A percentile compares a stretch with the other conserved stretches of the same genome.
phyloP scores from a whole-genome alignment of 2,113 vertebrate genomes.

The Asarcornis scutulata region DNA sequence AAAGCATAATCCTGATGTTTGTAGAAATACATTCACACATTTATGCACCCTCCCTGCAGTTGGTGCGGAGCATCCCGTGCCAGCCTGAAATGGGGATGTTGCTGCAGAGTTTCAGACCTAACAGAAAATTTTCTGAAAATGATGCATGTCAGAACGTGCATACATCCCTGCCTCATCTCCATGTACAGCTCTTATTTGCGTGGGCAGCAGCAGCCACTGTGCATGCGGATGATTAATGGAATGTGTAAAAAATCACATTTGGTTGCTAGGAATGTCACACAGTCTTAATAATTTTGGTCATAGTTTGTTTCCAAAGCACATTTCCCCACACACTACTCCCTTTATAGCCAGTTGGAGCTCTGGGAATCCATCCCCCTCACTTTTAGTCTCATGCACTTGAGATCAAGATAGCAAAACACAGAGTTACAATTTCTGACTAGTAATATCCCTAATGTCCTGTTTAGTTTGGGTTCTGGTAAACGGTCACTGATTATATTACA shows the following conservation, averaged over 20 bases:
- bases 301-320: neutral
- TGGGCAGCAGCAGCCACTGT: neutral
- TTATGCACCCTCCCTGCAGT: neutral
- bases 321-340: accelerated
- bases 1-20: neutral
- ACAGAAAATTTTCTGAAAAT: neutral
- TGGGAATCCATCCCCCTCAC: neutral
- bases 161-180: neutral
- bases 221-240: neutral
- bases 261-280: neutral
- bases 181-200: neutral
- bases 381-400: neutral
- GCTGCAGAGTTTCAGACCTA: neutral
- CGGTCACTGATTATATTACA: neutral
- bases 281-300: neutral
- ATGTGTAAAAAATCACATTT: neutral
- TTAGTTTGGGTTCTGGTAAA: neutral
- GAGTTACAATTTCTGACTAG: neutral
- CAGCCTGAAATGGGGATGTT: neutral
- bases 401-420: neutral
- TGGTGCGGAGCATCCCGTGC: neutral
- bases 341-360: neutral
- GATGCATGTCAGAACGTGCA: neutral
- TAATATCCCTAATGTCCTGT: neutral
- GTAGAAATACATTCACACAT: neutral